Evolutionary conservation across 2,888 invertebrate genomes (phyloP).

Genomic region (Allolobophora icterica): DNA sequence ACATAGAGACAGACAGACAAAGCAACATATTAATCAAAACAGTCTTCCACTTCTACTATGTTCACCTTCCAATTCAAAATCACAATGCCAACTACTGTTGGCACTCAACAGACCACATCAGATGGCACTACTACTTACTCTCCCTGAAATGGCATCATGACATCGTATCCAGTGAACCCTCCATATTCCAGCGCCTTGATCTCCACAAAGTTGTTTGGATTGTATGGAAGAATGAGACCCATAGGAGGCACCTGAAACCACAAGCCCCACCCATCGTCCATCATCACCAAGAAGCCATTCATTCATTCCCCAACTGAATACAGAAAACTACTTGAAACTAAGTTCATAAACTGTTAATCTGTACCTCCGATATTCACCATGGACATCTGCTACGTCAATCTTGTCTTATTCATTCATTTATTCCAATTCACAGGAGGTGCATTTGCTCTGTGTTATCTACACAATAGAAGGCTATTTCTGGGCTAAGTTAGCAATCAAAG

Average conservation of each 20-base stretch:
- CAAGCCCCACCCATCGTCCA: neutral
- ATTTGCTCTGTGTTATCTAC: neutral
- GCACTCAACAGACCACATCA: neutral
- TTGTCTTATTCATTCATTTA: too few species aligned
- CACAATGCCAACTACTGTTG: too few species aligned
- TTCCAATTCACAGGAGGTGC: too few species aligned
- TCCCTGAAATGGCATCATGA: constrained; percentile 2
- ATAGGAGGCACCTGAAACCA: neutral
- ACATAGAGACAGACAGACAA: too few species aligned
- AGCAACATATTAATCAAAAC: too few species aligned
- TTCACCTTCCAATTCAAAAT: too few species aligned
- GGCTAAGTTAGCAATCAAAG: neutral
- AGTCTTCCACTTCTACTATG: too few species aligned
- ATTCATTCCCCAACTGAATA: neutral
- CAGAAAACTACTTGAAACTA: too few species aligned
- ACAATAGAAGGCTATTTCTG: neutral
- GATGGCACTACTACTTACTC: neutral
- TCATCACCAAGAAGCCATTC: neutral
- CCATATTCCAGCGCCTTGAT: constrained; percentile 8
- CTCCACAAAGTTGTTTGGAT: constrained; percentile 22
- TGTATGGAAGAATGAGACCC: constrained; percentile 20
- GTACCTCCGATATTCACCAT: too few species aligned
- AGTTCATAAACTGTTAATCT: too few species aligned
- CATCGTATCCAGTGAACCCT: constrained; percentile 18
- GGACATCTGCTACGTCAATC: too few species aligned